phyloP scores from a whole-genome alignment of 2,888 invertebrate species.

The Philereme vetulata region DNA sequence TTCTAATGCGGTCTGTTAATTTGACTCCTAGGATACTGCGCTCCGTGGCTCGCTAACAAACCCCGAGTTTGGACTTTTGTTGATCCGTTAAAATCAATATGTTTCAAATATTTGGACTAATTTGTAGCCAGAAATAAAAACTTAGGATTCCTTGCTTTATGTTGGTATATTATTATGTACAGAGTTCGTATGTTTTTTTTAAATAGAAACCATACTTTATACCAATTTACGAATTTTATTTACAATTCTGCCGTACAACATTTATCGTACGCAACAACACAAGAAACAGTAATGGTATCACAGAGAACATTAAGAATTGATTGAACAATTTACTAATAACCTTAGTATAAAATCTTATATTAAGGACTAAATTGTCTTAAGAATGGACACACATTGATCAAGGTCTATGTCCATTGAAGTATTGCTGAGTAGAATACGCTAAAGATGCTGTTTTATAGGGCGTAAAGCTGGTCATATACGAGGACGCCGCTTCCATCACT shows the following conservation, averaged over 20 bases:
- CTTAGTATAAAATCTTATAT: conserved; percentile 12
- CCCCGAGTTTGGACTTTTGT: no score
- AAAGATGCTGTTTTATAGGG: no score
- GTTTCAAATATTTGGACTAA: no score
- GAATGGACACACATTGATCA: conserved; percentile 13
- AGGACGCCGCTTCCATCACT: no score
- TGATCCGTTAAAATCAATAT: no score
- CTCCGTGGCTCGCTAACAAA: no score
- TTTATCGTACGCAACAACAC: conserved; percentile 51
- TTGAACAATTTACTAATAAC: conserved; percentile 47
- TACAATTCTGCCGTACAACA: conserved; percentile 60
- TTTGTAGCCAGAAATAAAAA: no score
- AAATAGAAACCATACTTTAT: conserved; percentile 42
- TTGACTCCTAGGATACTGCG: no score
- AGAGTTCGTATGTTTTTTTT: neutral
- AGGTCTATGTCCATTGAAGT: conserved; percentile 10
- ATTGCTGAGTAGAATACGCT: neutral
- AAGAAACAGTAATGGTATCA: conserved; percentile 72
- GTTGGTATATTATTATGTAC: no score
- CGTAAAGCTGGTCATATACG: no score
- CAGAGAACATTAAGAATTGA: conserved; percentile 67
- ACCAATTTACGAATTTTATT: conserved; percentile 71
- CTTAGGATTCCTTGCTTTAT: no score
- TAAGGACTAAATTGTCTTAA: conserved; percentile 6
- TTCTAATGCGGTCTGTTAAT: no score